Evolutionary conservation across 2,888 invertebrate genomes (phyloP), one percentile per base, ranked within the genome.

Genomic region (Tetranychus truncatus): DNA sequence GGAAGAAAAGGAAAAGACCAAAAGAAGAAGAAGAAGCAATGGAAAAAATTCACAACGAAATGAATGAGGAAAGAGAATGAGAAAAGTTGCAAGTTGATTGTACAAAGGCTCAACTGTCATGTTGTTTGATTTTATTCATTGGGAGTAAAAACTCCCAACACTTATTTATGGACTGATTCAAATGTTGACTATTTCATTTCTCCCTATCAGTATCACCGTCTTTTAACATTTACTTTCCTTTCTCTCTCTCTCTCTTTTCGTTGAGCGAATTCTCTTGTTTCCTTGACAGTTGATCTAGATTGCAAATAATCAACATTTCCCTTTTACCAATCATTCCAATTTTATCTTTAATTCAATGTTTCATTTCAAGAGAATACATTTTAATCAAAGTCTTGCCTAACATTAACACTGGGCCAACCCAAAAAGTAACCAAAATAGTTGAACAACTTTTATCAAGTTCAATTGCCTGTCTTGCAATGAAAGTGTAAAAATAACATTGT

Each of bases 181-280:
- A 15, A 15, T 15, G 15, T 55, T 15, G 11, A 55, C 55, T 55
- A 9, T 55, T 9, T 55, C 55, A 55, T 69, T 21, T 24, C 20
- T 20, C 34, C 11, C 34, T 69, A 66, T 20, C n/a, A 66, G 18
- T n/a, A 66, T 66, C 66, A 66, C 66, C 20, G 20, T 18, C n/a
- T 20, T 66, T 66, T 66, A 15, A 18, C 66, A 18, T 66, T n/a
- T 11, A 18, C 67, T 67, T n/a, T n/a, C 9, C 67, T 67, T n/a
- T n/a, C 5, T 67, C 67, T 67, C 1, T 67, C 67, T 69, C 24
- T 69, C 24, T 69, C 69, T 69, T 4, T 55, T 55, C 55, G 55
- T 55, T 55, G 55, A 55, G 55, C 55, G 55, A 55, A 55, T 55
- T 55, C 55, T 55, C 55, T 55, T 55, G 55, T 55, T 55, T 55